These are phyloP conservation scores for Microtus oregoni DNA, from an alignment of 2,113 vertebrate species.

Conservation along the genomic window DNA sequence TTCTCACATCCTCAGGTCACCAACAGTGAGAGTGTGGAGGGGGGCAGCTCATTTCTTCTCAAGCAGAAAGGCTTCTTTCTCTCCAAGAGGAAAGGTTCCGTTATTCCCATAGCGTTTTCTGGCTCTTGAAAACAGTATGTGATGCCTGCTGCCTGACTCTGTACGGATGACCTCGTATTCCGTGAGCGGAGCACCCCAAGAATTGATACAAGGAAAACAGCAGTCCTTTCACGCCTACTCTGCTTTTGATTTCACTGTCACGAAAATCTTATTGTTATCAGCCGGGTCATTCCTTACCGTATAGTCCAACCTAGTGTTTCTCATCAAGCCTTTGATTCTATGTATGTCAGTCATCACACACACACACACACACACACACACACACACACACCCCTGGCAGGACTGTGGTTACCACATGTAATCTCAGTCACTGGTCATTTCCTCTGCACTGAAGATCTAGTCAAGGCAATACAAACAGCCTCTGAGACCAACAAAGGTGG, in stretches of 20 bases:
- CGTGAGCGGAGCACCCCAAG: rapidly evolving
- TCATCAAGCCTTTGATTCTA: not conserved
- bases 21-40: not conserved
- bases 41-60: no score
- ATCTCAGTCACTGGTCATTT: not conserved
- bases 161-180: not conserved
- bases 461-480: not conserved
- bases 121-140: not conserved
- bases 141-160: rapidly evolving
- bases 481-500: not conserved
- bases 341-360: no score
- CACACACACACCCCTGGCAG: no score
- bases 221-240: not conserved
- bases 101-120: not conserved
- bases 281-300: not conserved
- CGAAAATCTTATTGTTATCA: not conserved
- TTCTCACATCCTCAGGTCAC: rapidly evolving
- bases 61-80: not conserved
- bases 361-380: no score
- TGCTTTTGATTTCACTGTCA: not conserved
- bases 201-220: not conserved
- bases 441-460: rapidly evolving
- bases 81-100: not conserved
- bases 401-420: not conserved
- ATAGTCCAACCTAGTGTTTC: not conserved